Evolutionary conservation across 2,113 vertebrate genomes (phyloP), one percentile per base, ranked within the genome.

Genomic region (Hippocampus comes): DNA sequence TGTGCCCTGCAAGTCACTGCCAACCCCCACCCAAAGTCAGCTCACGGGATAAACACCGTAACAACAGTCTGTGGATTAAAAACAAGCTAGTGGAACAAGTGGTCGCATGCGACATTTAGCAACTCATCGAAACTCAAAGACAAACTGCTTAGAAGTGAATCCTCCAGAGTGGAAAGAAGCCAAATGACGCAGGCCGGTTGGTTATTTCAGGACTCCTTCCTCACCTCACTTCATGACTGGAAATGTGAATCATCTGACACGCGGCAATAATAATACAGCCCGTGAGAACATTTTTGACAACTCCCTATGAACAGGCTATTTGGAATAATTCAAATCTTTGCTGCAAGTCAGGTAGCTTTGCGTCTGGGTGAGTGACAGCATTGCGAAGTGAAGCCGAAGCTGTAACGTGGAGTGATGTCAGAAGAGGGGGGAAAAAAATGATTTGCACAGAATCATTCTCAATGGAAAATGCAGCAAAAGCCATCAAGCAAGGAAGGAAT

Each of bases 361-460:
- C 23, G 5, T 11, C 67, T 78, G 74, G 66, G 72, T 67, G 84
- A 78, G 78, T 17, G 34, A 53, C 49, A 15, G 78, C 59, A 74
- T 75, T 42, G 41, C 71, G 55, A 65, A 43, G 78, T 84, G 85
- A 72, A 72, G 86, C 79, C 88, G 88, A 88, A 82, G 75, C 83
- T 34, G 68, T 70, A 21, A 60, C 82, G 71, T 87, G 85, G 87
- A 80, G 81, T 77, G 75, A 85, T 83, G 84, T 88, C 86, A 82
- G 82, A 86, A 86, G 81, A 77, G 85, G 43, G 43, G 43, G 14
- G 81, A 8, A 20, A 20, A 76, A 57, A 82, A 75, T 83, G 88
- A 90, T 90, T 89, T 88, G 81, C 43, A 14, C 82, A 78, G 80
- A 80, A 75, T 81, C 78, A 88, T 48, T 86, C 81, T 87, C 78